Evolutionary conservation across 2,113 vertebrate species (phyloP), one percentile per base, ranked within the genome.

Genomic region (Lota lota): DNA sequence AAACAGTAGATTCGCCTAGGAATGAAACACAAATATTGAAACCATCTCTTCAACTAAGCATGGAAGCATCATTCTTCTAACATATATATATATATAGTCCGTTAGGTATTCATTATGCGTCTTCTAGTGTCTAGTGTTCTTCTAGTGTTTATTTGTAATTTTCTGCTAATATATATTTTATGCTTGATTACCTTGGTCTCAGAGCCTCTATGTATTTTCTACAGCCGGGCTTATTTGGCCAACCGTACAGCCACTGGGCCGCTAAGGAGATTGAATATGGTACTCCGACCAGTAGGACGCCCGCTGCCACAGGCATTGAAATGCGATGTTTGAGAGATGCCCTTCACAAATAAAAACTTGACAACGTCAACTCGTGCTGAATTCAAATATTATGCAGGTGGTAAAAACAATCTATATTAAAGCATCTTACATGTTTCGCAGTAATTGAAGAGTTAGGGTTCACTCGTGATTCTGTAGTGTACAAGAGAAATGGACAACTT

Each of bases 141-240:
- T 47, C 40, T 47, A 12, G 10, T 47, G 40, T 47, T 47, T 8
- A 47, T 18, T 56, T 56, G 53, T n/a, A 53, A 12, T 2, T 15
- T 53, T 33, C 28, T 1, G 53, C 53, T 6, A 62, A 69, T 18
- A 62, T 20, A 33, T 11, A 61, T 4, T 19, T 40, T 20, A 10
- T 50, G 59, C 59, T 47, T 47, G 40, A 14, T 68, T 72, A 93
- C 89, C 89, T 84, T 74, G 91, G 91, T 76, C 87, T 92, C 4
- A 92, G 67, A 18, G 89, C 92, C 75, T 92, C 90, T n/a, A 77
- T 69, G 75, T 91, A 90, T 70, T 93, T 92, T 68, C 84, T 79
- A 57, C 86, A 91, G 18, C 91, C 91, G 12, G 88, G 85, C 54
- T 89, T 87, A 63, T 83, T 69, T 50, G 91, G 90, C 89, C 89